Conservation (phyloP, 2,113 vertebrate genomes). For the Tetrao urogallus region DNA sequence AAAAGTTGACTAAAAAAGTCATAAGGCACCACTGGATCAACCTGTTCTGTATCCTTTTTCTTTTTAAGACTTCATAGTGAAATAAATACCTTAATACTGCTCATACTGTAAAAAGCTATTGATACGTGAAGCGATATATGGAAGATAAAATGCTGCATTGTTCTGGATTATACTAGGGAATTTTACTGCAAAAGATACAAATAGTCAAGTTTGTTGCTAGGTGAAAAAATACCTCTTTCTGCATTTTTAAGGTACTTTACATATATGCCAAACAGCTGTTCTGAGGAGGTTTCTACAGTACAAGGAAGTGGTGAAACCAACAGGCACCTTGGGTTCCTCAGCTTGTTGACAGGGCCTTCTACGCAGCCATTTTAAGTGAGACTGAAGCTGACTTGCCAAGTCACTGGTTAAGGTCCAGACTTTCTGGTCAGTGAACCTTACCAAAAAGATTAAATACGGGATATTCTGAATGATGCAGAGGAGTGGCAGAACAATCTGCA, state of each 20-base stretch:
- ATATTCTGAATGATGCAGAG: neutral
- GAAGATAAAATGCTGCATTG: constrained; percentile 72
- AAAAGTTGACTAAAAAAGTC: constrained; percentile 64
- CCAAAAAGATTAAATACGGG: neutral
- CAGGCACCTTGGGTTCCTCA: neutral
- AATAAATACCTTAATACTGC: constrained; percentile 78
- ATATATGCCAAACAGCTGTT: constrained; percentile 32
- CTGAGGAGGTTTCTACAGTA: constrained; percentile 36
- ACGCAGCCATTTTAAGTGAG: neutral
- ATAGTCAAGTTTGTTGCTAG: neutral
- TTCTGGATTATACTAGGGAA: constrained; percentile 64
- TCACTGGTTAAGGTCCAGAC: constrained; percentile 40
- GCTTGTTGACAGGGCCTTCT: neutral
- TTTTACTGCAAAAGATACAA: constrained; percentile 39
- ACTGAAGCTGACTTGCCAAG: constrained; percentile 8
- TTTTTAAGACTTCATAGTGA: constrained; percentile 73
- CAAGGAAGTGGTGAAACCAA: constrained; percentile 49
- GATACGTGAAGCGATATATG: constrained; percentile 73
- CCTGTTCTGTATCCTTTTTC: constrained; percentile 26
- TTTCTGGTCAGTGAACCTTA: constrained; percentile 13
- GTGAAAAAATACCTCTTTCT: constrained; percentile 43
- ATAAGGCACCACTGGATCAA: constrained; percentile 78
- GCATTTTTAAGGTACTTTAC: constrained; percentile 39
- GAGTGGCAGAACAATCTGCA: neutral
- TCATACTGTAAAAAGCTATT: constrained; percentile 73